These are phyloP conservation scores for Drosophila quinaria DNA, from an alignment of 2,888 invertebrate genomes.

Conservation along the genomic window DNA sequence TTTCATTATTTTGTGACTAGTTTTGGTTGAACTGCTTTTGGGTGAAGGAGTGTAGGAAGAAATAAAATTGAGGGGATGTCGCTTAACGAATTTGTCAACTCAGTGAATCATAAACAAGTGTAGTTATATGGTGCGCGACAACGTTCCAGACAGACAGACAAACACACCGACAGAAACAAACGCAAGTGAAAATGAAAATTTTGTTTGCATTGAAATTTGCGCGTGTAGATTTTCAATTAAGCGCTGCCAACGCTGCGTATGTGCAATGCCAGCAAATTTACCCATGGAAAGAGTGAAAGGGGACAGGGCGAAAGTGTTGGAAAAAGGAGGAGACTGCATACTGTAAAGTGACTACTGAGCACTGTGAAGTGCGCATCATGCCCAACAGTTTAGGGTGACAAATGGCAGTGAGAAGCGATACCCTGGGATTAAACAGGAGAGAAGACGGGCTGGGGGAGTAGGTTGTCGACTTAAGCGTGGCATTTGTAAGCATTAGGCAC, in stretches of 20 bases:
- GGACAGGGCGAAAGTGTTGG: background rate
- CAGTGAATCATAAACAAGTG: conserved; percentile 73
- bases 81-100: conserved; percentile 71
- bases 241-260: conserved; percentile 61
- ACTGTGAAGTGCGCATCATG: conserved; percentile 48
- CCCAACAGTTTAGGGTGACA: conserved; percentile 56
- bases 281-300: background rate
- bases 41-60: background rate
- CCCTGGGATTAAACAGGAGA: conserved; percentile 1
- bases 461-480: conserved; percentile 35
- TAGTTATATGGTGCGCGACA: conserved; percentile 62
- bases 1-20: conserved; percentile 40
- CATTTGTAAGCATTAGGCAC: conserved; percentile 72
- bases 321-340: background rate
- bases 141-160: conserved; percentile 42
- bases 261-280: conserved; percentile 61
- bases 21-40: conserved; percentile 27
- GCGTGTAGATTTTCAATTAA: conserved; percentile 72
- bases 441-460: background rate
- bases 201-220: conserved; percentile 70
- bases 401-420: conserved; percentile 50
- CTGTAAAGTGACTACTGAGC: conserved; percentile 24
- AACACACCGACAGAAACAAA: conserved; percentile 21
- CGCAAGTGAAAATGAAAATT: conserved; percentile 49
- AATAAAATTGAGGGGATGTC: background rate